Conservation (phyloP, 2,113 vertebrate species). For the Chroicocephalus ridibundus region DNA sequence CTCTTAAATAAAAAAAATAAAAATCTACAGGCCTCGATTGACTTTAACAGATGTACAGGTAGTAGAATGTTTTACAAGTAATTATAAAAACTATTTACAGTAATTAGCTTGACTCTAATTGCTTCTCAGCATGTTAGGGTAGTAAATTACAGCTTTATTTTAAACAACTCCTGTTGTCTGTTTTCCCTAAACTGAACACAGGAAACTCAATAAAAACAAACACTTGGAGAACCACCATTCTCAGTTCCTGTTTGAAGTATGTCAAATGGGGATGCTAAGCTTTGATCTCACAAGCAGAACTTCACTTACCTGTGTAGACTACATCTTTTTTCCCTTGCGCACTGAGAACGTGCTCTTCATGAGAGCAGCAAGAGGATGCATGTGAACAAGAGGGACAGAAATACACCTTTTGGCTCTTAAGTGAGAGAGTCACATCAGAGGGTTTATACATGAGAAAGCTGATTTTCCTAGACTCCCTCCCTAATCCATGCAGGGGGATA, state of each 20-base stretch:
- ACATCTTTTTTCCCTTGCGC: background rate
- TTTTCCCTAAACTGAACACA: constrained; percentile 6
- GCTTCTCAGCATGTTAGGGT: constrained; percentile 44
- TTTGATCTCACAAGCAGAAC: background rate
- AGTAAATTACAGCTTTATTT: constrained; percentile 57
- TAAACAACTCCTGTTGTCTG: background rate
- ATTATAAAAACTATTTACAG: constrained; percentile 52
- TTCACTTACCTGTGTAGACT: background rate
- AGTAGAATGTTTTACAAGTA: constrained; percentile 36
- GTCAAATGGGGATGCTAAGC: background rate
- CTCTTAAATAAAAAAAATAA: background rate
- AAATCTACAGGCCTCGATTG: background rate
- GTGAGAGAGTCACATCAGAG: background rate
- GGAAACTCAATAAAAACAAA: background rate
- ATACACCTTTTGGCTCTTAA: background rate
- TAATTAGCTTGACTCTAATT: constrained; percentile 54
- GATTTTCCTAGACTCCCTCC: background rate
- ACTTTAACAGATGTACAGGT: constrained; percentile 39
- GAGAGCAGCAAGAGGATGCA: background rate
- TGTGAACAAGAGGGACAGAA: background rate
- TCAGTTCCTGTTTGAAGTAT: background rate
- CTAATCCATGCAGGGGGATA: background rate
- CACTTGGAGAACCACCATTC: background rate
- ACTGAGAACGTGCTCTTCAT: background rate
- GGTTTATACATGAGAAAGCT: background rate